phyloP scores from a whole-genome alignment of 2,797 vertebrate genomes.

The Nyctalus aviator region DNA sequence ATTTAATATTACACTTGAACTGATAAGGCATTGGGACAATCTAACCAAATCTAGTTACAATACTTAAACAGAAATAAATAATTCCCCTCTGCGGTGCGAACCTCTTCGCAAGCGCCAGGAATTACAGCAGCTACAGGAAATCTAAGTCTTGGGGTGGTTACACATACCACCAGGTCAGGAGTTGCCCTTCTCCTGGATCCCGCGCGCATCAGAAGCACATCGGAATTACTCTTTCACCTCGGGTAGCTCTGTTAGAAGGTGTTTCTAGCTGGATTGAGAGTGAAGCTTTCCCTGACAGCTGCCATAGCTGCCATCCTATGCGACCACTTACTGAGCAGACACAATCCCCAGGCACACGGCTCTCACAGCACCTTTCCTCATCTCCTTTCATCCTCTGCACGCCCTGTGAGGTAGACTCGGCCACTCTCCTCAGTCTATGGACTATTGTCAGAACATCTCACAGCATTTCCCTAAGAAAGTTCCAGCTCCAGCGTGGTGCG shows the following conservation, averaged over 20 bases:
- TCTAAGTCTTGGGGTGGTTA: background rate
- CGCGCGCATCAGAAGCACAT: conserved; percentile 3
- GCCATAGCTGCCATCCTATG: background rate
- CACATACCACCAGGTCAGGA: background rate
- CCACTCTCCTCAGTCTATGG: background rate
- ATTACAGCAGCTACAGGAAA: background rate
- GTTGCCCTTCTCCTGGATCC: background rate
- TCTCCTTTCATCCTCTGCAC: background rate
- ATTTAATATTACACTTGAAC: conserved; percentile 41
- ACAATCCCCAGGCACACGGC: background rate
- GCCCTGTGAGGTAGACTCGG: background rate
- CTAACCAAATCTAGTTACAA: background rate
- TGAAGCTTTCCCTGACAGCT: background rate
- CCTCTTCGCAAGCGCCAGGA: background rate
- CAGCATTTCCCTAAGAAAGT: background rate
- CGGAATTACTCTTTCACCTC: background rate
- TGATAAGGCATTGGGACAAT: background rate
- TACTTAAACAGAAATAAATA: conserved; percentile 3
- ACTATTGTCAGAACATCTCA: background rate
- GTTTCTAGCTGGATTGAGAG: background rate
- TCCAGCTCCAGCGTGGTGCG: too few species aligned
- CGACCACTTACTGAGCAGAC: background rate
- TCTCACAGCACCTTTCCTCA: background rate
- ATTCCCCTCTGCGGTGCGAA: background rate
- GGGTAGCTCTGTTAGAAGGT: background rate